Evolutionary conservation across 2,888 invertebrate species (phyloP), one percentile per base, ranked within the genome.

Genomic region (Heteromyza rotundicornis): DNA sequence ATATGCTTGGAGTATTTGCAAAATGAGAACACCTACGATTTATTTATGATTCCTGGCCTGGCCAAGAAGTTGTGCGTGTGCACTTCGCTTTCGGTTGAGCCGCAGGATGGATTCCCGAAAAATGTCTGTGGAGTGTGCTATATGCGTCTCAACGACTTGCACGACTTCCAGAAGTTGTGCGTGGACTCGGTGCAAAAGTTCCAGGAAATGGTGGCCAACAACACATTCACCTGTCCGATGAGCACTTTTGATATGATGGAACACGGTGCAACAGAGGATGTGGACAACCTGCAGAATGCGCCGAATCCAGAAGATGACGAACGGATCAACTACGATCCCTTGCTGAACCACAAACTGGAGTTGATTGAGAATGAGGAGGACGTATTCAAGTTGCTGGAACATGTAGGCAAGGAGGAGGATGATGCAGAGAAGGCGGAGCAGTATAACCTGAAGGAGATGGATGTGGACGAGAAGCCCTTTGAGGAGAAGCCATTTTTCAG

Each of bases 311-410:
- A 79, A 32, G 79, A 78, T 36, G 78, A 79, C 23, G 79, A 79
- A 17, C 70, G 72, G 12, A 68, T 77, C 19, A 75, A 75, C 61
- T 79, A 75, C 52, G 79, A 79, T 63, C 79, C 79, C 1, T 64
- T 79, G 14, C 60, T 78, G 12, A 80, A 78, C 64, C 73, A 76
- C 52, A 79, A 79, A 60, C 73, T 77, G 70, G 80, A 79, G 51
- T 58, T 80, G 17, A 72, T 80, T 17, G 80, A 79, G 47, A 80
- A 79, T 53, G 80, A 79, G 51, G 80, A 79, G 40, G 80, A 79
- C 59, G 80, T 79, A 1, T 79, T 79, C 16, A 79, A 79, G 59
- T 78, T 79, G 80, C 66, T 79, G 36, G 80, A 80, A 59, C 71
- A 71, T 59, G 78, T 78, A 1, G 80, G 78, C 60, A 79, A 80